Percentiles rank a stretch among this genome's conserved stretches.
phyloP scores from a whole-genome alignment of 2,888 invertebrate genomes.

The Pristionchus maxplancki region DNA sequence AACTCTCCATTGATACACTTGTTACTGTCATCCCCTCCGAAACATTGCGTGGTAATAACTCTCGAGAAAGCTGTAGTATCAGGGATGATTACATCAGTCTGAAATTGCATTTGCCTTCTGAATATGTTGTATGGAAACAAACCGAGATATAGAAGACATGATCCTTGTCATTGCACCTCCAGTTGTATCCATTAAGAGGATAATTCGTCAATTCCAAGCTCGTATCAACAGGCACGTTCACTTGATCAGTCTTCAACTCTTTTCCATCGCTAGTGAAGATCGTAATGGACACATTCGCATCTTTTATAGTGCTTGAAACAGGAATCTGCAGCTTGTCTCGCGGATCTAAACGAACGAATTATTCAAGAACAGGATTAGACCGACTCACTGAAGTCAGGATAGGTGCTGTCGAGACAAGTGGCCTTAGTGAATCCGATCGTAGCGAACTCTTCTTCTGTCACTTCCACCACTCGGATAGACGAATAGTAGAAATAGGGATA shows the following conservation, averaged over 20 bases:
- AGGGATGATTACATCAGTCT: neutral
- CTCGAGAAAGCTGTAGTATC: neutral
- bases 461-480: neutral
- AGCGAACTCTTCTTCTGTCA: neutral
- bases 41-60: neutral
- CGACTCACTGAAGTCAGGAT: constrained; percentile 6
- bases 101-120: neutral
- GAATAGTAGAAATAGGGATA: neutral
- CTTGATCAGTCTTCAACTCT: neutral
- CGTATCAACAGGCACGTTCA: neutral
- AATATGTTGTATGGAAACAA: neutral
- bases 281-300: neutral
- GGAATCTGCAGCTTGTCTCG: neutral
- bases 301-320: neutral
- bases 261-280: neutral
- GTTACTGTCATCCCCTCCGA: neutral
- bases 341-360: neutral
- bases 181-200: neutral
- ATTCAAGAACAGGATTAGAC: neutral
- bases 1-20: neutral
- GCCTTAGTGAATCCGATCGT: constrained; percentile 11
- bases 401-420: neutral
- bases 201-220: neutral
- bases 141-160: constrained; percentile 15
- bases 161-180: neutral